Conservation (phyloP, 2,888 invertebrate genomes). For the Amphipoea lucens region DNA sequence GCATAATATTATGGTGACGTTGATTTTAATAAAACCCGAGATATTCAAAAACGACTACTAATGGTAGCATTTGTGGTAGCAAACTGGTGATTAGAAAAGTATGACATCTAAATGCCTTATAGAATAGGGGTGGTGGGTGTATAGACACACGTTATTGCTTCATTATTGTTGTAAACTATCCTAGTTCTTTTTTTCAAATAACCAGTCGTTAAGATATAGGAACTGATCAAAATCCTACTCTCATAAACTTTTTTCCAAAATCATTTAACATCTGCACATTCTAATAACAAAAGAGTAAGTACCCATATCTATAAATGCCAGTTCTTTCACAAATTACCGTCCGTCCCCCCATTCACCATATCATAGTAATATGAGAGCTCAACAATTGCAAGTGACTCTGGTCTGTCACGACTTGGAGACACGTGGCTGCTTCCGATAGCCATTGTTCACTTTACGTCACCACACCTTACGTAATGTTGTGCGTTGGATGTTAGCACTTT, state of each 20-base stretch:
- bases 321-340: background rate
- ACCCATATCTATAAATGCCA: background rate
- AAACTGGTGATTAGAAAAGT: background rate
- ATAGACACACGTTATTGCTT: background rate
- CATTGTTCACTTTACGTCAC: slow-evolving; percentile 67
- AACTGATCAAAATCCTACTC: background rate
- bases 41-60: background rate
- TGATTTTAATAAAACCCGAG: background rate
- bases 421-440: slow-evolving; percentile 66
- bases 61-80: background rate
- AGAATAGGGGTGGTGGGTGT: background rate
- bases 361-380: slow-evolving; percentile 41
- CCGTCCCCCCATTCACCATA: slow-evolving; percentile 20
- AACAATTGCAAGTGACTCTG: slow-evolving; percentile 63
- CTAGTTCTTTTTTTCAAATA: background rate
- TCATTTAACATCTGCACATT: background rate
- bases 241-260: background rate
- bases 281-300: background rate
- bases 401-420: slow-evolving; percentile 65
- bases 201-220: background rate
- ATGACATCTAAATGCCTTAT: background rate
- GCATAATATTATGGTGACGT: background rate
- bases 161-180: background rate
- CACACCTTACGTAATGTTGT: slow-evolving; percentile 52
- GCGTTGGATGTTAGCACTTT: slow-evolving; percentile 37